A percentile compares a stretch with the other conserved stretches of the same genome.
Evolutionary conservation across 2,113 vertebrate species (phyloP).

Genomic region (Dicentrarchus labrax): DNA sequence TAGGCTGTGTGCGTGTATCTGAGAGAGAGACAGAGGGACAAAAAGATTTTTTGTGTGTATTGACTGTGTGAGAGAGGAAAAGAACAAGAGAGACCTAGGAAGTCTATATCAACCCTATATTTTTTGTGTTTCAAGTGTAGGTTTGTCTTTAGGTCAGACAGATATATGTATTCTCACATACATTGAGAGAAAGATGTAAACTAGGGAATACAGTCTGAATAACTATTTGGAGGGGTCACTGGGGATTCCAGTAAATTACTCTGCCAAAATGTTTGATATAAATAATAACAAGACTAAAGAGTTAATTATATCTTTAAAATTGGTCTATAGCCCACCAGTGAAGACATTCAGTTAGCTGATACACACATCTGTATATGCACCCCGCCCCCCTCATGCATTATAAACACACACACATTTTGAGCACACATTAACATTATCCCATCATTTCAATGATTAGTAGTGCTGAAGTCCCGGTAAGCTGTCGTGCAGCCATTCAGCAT

Average conservation of each 20-base stretch:
- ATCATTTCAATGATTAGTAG: conserved; percentile 80
- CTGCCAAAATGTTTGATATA: background rate
- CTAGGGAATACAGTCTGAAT: background rate
- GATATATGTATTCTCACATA: conserved; percentile 7
- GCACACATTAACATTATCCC: conserved; percentile 64
- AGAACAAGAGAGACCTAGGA: conserved; percentile 61
- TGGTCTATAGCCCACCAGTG: background rate
- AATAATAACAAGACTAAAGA: conserved; percentile 4
- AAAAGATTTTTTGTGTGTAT: conserved; percentile 57
- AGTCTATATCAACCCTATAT: conserved; percentile 28
- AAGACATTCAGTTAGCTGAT: conserved; percentile 26
- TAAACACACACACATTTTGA: conserved; percentile 20
- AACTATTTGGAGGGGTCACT: background rate
- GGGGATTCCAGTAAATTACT: background rate
- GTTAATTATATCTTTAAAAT: conserved; percentile 13
- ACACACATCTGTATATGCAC: conserved; percentile 24
- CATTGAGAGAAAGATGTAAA: background rate
- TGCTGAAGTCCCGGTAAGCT: conserved; percentile 70
- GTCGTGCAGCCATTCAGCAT: conserved; percentile 80
- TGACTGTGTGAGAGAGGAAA: conserved; percentile 58
- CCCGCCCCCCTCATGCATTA: background rate
- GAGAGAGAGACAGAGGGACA: conserved; percentile 54
- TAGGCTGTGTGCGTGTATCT: conserved; percentile 61
- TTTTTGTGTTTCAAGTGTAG: conserved; percentile 19
- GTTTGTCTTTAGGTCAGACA: conserved; percentile 9